These are phyloP conservation scores for Drosophila rufa DNA, from an alignment of 1,140 invertebrate species.

Conservation along the genomic window DNA sequence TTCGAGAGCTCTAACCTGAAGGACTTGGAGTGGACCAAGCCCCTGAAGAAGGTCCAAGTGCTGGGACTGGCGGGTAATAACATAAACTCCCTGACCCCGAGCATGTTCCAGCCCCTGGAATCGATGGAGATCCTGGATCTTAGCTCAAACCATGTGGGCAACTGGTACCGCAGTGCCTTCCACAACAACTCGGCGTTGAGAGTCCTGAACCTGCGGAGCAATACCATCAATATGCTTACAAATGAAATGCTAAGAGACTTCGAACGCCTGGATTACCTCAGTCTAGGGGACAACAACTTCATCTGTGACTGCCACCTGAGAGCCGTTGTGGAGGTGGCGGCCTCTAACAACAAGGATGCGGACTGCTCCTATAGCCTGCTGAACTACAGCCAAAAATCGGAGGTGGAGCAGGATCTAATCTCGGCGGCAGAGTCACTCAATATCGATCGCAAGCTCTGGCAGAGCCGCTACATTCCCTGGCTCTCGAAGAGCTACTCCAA, in stretches of 20 bases:
- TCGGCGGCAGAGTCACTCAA: conserved; percentile 1
- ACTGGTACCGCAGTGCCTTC: conserved; percentile 86
- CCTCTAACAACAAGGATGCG: conserved; percentile 66
- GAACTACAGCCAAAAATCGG: conserved; percentile 22
- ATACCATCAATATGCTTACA: conserved; percentile 86
- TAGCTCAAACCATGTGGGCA: conserved; percentile 85
- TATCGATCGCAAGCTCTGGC: conserved; percentile 51
- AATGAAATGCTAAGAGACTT: conserved; percentile 86
- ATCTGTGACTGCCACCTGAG: conserved; percentile 86
- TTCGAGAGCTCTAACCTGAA: conserved; percentile 85
- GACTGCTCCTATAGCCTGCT: conserved; percentile 59
- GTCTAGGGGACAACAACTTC: conserved; percentile 86
- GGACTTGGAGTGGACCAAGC: conserved; percentile 75
- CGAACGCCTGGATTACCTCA: conserved; percentile 77
- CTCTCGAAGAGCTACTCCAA: conserved; percentile 57
- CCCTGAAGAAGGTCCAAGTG: conserved; percentile 84
- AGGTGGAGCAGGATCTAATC: conserved; percentile 3
- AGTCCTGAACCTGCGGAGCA: conserved; percentile 85
- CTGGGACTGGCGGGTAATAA: conserved; percentile 85
- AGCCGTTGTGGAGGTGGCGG: conserved; percentile 85
- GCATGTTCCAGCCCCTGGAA: conserved; percentile 65
- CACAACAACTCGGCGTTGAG: conserved; percentile 79
- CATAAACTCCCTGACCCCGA: conserved; percentile 72
- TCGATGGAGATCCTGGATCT: conserved; percentile 86
- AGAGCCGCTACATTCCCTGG: conserved; percentile 47